Percentiles rank a stretch among this genome's conserved stretches.
These are phyloP conservation scores for Drosophila mojavensis DNA, from an alignment of 1,140 invertebrate species.

Conservation along the genomic window DNA sequence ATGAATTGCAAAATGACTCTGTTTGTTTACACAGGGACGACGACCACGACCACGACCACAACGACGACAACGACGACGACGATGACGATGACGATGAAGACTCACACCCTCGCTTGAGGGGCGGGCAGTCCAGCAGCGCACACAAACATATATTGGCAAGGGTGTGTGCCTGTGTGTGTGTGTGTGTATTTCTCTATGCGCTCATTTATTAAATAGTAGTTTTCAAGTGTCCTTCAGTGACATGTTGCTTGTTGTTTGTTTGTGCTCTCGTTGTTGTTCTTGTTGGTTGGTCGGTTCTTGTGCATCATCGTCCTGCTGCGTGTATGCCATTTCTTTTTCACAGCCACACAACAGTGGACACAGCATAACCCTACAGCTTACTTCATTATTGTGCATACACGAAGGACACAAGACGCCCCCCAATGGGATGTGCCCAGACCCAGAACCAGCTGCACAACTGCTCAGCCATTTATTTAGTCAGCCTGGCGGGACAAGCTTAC, in stretches of 20 bases:
- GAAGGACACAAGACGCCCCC: conserved; percentile 41
- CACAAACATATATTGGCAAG: conserved; percentile 28
- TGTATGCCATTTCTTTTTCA: conserved; percentile 59
- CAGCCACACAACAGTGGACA: conserved; percentile 41
- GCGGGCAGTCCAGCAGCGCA: conserved; percentile 20
- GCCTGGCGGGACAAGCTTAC: conserved; percentile 57
- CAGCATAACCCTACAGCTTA: conserved; percentile 54
- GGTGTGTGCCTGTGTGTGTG: conserved; percentile 32
- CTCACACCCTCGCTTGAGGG: conserved; percentile 38
- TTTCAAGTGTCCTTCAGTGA: conserved; percentile 83
- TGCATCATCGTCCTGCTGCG: conserved; percentile 50
- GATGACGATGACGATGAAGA: conserved; percentile 7
- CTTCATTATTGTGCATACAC: conserved; percentile 75
- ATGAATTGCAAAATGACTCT: conserved; percentile 84
- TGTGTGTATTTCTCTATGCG: conserved; percentile 61
- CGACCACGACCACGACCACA: conserved; percentile 54
- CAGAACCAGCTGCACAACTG: not conserved
- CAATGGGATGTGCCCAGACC: conserved; percentile 4
- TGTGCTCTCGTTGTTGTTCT: conserved; percentile 19
- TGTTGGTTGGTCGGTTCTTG: conserved; percentile 43
- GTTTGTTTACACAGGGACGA: conserved; percentile 76
- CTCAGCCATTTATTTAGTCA: conserved; percentile 61
- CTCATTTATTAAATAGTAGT: conserved; percentile 84
- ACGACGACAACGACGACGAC: conserved; percentile 19
- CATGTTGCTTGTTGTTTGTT: conserved; percentile 79